These are phyloP conservation scores for Platycnemis pennipes DNA, from an alignment of 2,888 invertebrate genomes.

Conservation along the genomic window DNA sequence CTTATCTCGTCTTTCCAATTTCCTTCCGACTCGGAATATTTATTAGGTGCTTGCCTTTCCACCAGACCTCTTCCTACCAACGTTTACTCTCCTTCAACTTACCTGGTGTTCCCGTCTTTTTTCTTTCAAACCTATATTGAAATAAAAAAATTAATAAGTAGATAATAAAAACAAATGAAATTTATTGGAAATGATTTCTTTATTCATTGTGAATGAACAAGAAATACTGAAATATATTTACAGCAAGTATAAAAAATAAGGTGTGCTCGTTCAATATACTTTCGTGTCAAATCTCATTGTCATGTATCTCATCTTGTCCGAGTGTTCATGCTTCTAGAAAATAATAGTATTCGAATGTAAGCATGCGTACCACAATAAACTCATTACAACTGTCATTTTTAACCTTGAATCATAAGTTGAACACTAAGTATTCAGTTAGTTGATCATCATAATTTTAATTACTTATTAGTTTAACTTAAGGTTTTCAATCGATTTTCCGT, in stretches of 20 bases:
- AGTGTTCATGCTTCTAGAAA: not conserved
- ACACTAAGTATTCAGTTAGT: not conserved
- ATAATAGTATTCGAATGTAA: not conserved
- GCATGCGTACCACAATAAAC: not conserved
- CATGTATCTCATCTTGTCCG: not conserved
- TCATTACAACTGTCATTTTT: not conserved
- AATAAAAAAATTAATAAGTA: not conserved
- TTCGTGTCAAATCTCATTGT: not conserved
- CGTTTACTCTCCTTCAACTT: too few species aligned
- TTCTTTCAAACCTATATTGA: too few species aligned
- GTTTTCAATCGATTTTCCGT: not conserved
- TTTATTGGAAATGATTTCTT: not conserved
- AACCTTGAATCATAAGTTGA: not conserved
- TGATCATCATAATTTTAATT: not conserved
- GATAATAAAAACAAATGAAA: not conserved
- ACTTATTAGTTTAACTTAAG: not conserved
- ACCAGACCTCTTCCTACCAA: too few species aligned
- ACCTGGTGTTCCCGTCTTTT: too few species aligned
- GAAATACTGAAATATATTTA: conserved; percentile 11
- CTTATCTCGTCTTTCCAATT: too few species aligned
- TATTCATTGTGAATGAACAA: not conserved
- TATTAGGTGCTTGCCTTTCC: too few species aligned
- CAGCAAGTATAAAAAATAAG: not conserved
- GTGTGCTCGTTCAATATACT: not conserved
- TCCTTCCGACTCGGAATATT: too few species aligned